phyloP scores from a whole-genome alignment of 2,888 invertebrate species.

The Trisateles emortualis region DNA sequence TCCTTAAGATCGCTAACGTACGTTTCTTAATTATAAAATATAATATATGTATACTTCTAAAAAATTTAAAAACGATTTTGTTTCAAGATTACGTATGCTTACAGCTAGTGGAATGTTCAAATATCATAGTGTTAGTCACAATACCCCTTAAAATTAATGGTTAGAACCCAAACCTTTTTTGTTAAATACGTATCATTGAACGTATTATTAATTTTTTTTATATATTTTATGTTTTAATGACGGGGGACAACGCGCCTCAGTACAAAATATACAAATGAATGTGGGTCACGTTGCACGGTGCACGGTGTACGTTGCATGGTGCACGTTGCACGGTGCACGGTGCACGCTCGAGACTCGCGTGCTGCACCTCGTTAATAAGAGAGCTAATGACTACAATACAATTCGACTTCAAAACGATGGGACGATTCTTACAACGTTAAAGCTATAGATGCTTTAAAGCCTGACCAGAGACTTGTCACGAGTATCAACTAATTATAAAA shows the following conservation, averaged over 20 bases:
- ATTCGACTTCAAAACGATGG: slow-evolving; percentile 77
- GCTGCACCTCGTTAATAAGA: slow-evolving; percentile 52
- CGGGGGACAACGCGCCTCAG: slow-evolving; percentile 19
- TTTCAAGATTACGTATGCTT: slow-evolving; percentile 71
- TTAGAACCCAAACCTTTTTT: slow-evolving; percentile 82
- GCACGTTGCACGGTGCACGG: too few relatives aligned
- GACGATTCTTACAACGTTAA: slow-evolving; percentile 76
- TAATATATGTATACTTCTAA: slow-evolving; percentile 45
- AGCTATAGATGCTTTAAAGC: slow-evolving; percentile 64
- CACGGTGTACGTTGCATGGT: slow-evolving; percentile 1
- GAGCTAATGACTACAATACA: slow-evolving; percentile 76
- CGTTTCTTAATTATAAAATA: slow-evolving; percentile 41
- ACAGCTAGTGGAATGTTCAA: slow-evolving; percentile 79
- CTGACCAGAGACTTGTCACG: slow-evolving; percentile 47
- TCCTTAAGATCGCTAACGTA: slow-evolving; percentile 38
- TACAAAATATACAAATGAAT: slow-evolving; percentile 12
- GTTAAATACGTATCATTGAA: slow-evolving; percentile 66
- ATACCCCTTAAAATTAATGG: slow-evolving; percentile 78
- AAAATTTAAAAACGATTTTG: slow-evolving; percentile 52
- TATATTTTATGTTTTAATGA: slow-evolving; percentile 34
- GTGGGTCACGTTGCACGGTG: neutral
- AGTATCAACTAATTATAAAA: slow-evolving; percentile 33
- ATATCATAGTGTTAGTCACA: slow-evolving; percentile 72
- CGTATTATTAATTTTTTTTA: slow-evolving; percentile 47
- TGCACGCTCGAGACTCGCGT: neutral